Conservation (phyloP, 2,113 vertebrate species). For the Brienomyrus brachyistius region DNA sequence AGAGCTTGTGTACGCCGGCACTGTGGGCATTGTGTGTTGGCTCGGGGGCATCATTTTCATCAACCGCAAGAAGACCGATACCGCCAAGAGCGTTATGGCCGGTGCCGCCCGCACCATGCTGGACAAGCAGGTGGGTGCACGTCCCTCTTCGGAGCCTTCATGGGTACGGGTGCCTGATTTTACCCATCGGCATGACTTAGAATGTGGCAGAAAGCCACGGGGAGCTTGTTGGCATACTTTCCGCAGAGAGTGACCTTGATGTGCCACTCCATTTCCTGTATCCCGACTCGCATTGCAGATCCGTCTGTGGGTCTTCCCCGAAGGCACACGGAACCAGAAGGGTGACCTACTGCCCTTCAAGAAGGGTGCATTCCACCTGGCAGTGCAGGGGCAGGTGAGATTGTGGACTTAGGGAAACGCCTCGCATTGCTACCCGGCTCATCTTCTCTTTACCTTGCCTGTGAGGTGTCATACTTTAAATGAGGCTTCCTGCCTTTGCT, state of each 20-base stretch:
- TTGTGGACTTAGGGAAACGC: background rate
- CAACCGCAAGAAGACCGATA: slow-evolving; percentile 53
- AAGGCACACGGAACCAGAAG: slow-evolving; percentile 64
- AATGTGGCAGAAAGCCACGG: background rate
- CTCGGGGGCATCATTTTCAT: slow-evolving; percentile 66
- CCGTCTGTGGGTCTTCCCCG: slow-evolving; percentile 64
- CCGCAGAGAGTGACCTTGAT: background rate
- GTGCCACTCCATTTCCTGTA: background rate
- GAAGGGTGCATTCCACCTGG: slow-evolving; percentile 67
- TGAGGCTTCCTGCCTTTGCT: background rate
- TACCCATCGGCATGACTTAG: background rate
- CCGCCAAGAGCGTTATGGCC: slow-evolving; percentile 59
- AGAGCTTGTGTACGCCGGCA: slow-evolving; percentile 63
- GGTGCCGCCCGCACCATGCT: slow-evolving; percentile 51
- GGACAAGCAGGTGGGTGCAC: slow-evolving; percentile 55
- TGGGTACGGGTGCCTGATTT: background rate
- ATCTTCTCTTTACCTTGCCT: background rate
- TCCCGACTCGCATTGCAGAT: slow-evolving; percentile 40
- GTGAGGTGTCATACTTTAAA: background rate
- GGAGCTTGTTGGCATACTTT: background rate
- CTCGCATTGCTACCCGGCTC: background rate
- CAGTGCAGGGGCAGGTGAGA: slow-evolving; percentile 66
- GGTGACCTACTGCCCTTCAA: slow-evolving; percentile 68
- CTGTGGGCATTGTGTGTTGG: slow-evolving; percentile 63
- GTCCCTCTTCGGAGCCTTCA: background rate